Percentiles rank a stretch among this genome's conserved stretches.
phyloP scores from a whole-genome alignment of 2,797 vertebrate genomes.

The Sebastiscus tertius region DNA sequence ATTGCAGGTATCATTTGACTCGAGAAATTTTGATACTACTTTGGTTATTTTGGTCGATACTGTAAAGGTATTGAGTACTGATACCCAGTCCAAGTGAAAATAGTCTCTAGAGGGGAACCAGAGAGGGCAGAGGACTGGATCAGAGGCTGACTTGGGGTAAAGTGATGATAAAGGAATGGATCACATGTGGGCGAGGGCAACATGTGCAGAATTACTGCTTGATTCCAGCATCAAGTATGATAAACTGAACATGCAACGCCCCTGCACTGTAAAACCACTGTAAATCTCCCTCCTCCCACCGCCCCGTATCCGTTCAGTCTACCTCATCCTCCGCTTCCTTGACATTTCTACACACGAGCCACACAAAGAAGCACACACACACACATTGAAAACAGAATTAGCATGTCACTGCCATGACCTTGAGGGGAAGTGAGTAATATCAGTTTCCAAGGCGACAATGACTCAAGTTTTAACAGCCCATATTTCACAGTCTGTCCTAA shows the following conservation, averaged over 20 bases:
- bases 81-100: too few species aligned
- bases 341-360: slow-evolving; percentile 45
- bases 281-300: background rate
- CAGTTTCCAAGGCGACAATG: slow-evolving; percentile 81
- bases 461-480: slow-evolving; percentile 77
- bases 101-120: background rate
- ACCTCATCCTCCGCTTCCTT: slow-evolving; percentile 33
- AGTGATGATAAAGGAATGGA: slow-evolving; percentile 5
- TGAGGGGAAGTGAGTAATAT: slow-evolving; percentile 79
- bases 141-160: background rate
- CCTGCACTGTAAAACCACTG: slow-evolving; percentile 8
- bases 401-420: slow-evolving; percentile 80
- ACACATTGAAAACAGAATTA: slow-evolving; percentile 68
- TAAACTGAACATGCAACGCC: background rate
- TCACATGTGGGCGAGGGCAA: background rate
- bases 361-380: slow-evolving; percentile 18
- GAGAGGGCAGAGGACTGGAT: background rate
- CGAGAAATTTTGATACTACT: too few species aligned
- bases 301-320: slow-evolving; percentile 13
- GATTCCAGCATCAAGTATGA: slow-evolving; percentile 4
- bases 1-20: too few species aligned
- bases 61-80: too few species aligned
- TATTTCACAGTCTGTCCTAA: slow-evolving; percentile 80
- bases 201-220: background rate
- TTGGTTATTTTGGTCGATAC: too few species aligned